Conservation (phyloP, 2,797 vertebrate genomes). For the Emydoidea blandingii region DNA sequence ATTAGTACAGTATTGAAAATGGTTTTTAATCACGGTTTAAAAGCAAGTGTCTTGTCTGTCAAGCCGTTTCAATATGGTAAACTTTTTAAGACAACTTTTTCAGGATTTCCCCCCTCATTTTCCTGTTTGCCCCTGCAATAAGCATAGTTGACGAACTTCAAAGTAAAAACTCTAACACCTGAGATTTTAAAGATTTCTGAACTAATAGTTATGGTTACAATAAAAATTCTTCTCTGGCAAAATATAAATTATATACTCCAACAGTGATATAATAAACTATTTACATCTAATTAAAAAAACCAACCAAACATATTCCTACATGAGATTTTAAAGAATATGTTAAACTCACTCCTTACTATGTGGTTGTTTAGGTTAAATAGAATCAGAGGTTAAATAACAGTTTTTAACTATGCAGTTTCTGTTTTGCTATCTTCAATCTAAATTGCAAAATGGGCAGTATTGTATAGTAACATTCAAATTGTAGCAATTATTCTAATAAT, state of each 20-base stretch:
- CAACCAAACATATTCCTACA: background rate
- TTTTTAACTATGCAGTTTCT: background rate
- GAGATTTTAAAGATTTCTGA: background rate
- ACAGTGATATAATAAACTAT: background rate
- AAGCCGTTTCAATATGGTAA: background rate
- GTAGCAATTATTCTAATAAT: constrained; percentile 82
- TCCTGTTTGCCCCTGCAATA: background rate
- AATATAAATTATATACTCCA: background rate
- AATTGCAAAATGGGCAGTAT: constrained; percentile 81
- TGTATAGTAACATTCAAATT: constrained; percentile 81
- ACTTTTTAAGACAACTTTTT: background rate
- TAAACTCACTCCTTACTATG: constrained; percentile 22
- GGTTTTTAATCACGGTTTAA: background rate
- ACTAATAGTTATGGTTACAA: background rate
- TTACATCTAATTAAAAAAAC: background rate
- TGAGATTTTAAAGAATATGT: background rate
- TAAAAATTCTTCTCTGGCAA: background rate
- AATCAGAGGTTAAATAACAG: constrained; percentile 71
- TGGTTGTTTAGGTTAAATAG: constrained; percentile 63
- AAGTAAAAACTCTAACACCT: background rate
- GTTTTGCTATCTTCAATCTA: constrained; percentile 73
- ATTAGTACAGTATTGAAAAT: background rate
- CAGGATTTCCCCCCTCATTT: background rate
- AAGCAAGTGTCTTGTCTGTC: background rate
- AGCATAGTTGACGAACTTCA: background rate